Percentiles rank a stretch among this genome's conserved stretches.
Conservation (phyloP, 2,888 invertebrate genomes). For the Limnephilus lunatus region DNA sequence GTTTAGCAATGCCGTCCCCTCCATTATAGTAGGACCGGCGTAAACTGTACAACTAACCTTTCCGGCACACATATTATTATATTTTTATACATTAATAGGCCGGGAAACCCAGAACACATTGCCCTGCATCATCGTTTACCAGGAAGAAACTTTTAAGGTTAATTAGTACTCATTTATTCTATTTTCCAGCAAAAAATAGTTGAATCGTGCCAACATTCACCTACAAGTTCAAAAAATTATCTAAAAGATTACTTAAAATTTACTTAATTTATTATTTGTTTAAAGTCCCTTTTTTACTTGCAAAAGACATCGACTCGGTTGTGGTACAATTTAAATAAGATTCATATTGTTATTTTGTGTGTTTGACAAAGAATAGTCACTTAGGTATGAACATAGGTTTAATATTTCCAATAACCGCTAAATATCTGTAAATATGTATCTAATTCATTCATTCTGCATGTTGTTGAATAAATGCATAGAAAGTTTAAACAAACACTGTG, state of each 20-base stretch:
- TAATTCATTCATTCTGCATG: neutral
- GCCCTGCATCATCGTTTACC: too few relatives aligned
- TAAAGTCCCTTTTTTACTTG: neutral
- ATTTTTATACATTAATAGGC: too few relatives aligned
- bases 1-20: too few relatives aligned
- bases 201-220: neutral
- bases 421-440: neutral
- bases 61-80: too few relatives aligned
- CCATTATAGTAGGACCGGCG: too few relatives aligned
- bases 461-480: neutral
- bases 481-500: neutral
- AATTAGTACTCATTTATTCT: too few relatives aligned
- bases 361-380: neutral
- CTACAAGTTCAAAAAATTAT: neutral
- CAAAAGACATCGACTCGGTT: conserved; percentile 17
- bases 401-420: neutral
- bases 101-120: too few relatives aligned
- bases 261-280: neutral
- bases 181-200: neutral
- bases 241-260: neutral
- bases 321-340: conserved; percentile 6
- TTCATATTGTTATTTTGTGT: conserved; percentile 9
- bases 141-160: too few relatives aligned
- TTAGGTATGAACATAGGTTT: neutral
- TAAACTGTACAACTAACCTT: too few relatives aligned